These are phyloP conservation scores for Dynastes tityus DNA, from an alignment of 2,888 invertebrate species.

Conservation along the genomic window DNA sequence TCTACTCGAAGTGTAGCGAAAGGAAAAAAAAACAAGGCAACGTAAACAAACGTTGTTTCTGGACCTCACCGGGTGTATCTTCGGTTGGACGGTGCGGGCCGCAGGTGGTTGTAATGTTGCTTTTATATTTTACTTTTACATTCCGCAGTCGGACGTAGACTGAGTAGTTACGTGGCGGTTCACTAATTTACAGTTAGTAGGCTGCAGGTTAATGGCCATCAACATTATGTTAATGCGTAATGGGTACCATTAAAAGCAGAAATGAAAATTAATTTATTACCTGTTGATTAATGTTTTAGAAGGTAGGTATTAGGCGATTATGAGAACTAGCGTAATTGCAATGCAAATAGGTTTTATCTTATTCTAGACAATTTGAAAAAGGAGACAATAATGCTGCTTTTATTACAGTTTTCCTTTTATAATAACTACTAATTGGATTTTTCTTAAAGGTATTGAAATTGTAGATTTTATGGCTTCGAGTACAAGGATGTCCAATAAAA, in stretches of 20 bases:
- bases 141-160: slow-evolving; percentile 13
- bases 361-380: too few species aligned
- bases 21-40: slow-evolving; percentile 21
- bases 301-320: neutral
- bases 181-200: slow-evolving; percentile 39
- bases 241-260: slow-evolving; percentile 10
- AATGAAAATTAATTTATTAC: slow-evolving; percentile 7
- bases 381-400: too few species aligned
- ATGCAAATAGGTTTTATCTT: too few species aligned
- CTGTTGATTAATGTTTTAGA: neutral
- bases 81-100: slow-evolving; percentile 4
- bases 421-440: too few species aligned
- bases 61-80: slow-evolving; percentile 26
- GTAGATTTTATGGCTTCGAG: too few species aligned
- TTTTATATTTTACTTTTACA: slow-evolving; percentile 39
- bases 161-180: slow-evolving; percentile 32
- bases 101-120: slow-evolving; percentile 37
- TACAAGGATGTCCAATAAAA: too few species aligned
- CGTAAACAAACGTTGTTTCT: slow-evolving; percentile 33
- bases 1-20: slow-evolving; percentile 19
- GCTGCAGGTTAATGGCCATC: slow-evolving; percentile 36
- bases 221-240: slow-evolving; percentile 16
- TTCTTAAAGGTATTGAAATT: too few species aligned
- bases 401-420: too few species aligned
- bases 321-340: neutral